These are phyloP conservation scores for Typhlichthys eigenmanni DNA, from an alignment of 2,797 vertebrate species.

Conservation along the genomic window DNA sequence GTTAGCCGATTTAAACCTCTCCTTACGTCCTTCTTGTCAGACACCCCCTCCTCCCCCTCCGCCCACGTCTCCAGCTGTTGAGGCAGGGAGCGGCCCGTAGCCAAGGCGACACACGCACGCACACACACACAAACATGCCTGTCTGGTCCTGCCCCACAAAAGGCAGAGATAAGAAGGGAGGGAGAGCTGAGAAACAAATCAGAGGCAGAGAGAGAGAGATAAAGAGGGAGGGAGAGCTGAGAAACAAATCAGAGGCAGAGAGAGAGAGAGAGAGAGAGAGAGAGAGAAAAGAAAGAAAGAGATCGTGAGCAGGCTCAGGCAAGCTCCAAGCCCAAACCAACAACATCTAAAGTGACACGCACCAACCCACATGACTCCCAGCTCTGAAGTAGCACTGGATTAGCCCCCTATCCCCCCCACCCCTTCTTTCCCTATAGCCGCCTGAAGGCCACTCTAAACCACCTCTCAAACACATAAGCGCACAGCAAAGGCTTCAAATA, in stretches of 20 bases:
- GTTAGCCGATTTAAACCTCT: slow-evolving; percentile 20
- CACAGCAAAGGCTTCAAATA: slow-evolving; percentile 22
- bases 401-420: slow-evolving; percentile 1
- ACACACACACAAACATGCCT: slow-evolving; percentile 60
- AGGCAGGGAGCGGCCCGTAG: slow-evolving; percentile 58
- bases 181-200: slow-evolving; percentile 10
- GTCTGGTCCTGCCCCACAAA: slow-evolving; percentile 69
- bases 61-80: slow-evolving; percentile 67
- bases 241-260: slow-evolving; percentile 19
- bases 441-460: slow-evolving; percentile 41
- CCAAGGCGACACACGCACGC: slow-evolving; percentile 64
- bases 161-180: slow-evolving; percentile 8
- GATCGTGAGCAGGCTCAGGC: slow-evolving; percentile 65
- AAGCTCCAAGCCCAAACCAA: slow-evolving; percentile 43
- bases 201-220: slow-evolving; percentile 18
- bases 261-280: slow-evolving; percentile 4
- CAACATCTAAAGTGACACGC: slow-evolving; percentile 29
- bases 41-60: slow-evolving; percentile 10
- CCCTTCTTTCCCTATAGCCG: slow-evolving; percentile 17
- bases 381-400: slow-evolving; percentile 15
- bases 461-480: background rate
- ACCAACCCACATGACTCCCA: slow-evolving; percentile 7
- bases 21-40: slow-evolving; percentile 12
- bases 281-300: slow-evolving; percentile 6
- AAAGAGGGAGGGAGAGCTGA: background rate